Base-by-base conservation (phyloP, 2,888 invertebrate genomes). In the Smittia sp. region DNA sequence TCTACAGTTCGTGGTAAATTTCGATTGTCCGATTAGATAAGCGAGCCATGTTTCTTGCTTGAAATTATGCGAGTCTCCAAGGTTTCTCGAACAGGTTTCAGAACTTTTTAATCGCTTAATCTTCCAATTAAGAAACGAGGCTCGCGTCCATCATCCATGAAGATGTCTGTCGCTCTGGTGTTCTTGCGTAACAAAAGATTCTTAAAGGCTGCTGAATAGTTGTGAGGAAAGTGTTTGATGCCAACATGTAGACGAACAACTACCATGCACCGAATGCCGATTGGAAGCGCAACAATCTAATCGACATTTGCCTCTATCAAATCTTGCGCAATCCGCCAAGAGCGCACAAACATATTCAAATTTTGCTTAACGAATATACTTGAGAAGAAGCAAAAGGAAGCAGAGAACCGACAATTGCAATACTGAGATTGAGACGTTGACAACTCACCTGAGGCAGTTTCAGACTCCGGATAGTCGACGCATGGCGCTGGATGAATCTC, bases 401-500 rank as follows among this genome's bases (percentile, higher is more conserved):
- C 46, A 46, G 2, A 46, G 46, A 46, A 46, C 46, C 46, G 46
- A 46, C 46, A 46, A 2, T 46, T 46, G 24, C 24, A 6, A n/a
- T 25, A 39, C 7, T 39, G 39, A 39, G 13, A 39, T 7, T 39
- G 39, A 7, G 7, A 13, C 13, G 39, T 39, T 7, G 39, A 13
- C n/a, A 46, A 46, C 68, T 75, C 54, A 76, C 76, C 76, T 52
- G 75, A 46, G 41, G 69, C 15, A 7, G 18, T 54, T 52, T 75
- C 74, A 38, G 84, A 84, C 76, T 89, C 88, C 82, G 93, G 93
- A 81, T 91, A 89, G 79, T 91, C 89, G 76, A 94, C 94, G 79
- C 92, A 92, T 81, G 92, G 91, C 52, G 91, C 92, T 20, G 95
- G 94, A 83, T 95, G 93, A 76, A 97, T 93, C 85, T 97, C 97